Conservation (phyloP, 2,888 invertebrate genomes). For the Oasisia sp. region DNA sequence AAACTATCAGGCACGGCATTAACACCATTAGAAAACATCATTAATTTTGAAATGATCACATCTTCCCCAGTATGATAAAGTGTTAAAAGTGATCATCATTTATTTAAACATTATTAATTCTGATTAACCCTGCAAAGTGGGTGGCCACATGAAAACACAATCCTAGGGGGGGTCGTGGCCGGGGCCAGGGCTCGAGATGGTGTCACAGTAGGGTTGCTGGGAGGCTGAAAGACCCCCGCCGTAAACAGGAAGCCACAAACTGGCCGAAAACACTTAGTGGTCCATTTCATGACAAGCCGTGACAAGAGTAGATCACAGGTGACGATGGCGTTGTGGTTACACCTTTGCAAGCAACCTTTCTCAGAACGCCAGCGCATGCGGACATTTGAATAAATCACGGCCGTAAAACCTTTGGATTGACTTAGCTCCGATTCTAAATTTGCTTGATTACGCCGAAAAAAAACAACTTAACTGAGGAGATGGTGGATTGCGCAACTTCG, state of each 20-base stretch:
- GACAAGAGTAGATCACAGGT: not conserved
- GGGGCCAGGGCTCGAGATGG: not conserved
- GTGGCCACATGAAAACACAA: not conserved
- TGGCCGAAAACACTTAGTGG: not conserved
- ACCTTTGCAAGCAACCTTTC: constrained; percentile 2
- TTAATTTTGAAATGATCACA: not conserved
- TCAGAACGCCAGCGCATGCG: not conserved
- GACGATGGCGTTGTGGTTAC: not conserved
- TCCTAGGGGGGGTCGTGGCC: not conserved
- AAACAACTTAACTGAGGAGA: not conserved
- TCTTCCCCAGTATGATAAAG: not conserved
- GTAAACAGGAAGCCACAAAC: constrained; percentile 12
- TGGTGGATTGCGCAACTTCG: not conserved
- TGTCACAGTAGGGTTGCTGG: not conserved
- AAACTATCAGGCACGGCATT: not conserved
- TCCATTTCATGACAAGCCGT: not conserved
- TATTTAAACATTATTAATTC: constrained; percentile 12
- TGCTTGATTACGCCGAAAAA: not conserved
- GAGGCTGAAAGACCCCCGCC: not conserved
- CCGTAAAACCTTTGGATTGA: not conserved
- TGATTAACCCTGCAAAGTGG: not conserved
- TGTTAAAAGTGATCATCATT: not conserved
- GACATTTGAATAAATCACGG: constrained; percentile 17
- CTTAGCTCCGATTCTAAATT: not conserved
- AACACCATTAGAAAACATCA: not conserved